phyloP scores from a whole-genome alignment of 2,888 invertebrate species.

The Callimorpha dominula region DNA sequence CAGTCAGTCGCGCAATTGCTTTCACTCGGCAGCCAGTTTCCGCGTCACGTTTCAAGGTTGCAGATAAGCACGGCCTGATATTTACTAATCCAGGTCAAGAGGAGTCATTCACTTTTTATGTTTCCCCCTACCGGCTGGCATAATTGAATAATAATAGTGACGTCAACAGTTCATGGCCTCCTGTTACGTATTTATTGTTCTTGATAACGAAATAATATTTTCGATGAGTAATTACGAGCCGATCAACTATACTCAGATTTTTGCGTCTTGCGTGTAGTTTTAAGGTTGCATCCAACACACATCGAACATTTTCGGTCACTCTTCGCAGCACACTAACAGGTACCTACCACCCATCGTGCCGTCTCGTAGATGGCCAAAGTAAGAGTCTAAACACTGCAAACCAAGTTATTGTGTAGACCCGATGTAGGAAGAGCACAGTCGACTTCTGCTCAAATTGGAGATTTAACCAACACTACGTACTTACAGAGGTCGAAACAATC shows the following conservation, averaged over 20 bases:
- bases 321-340: too few relatives aligned
- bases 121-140: constrained; percentile 70
- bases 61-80: constrained; percentile 76
- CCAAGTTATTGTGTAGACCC: too few relatives aligned
- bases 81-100: constrained; percentile 80
- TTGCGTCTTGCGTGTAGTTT: neutral
- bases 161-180: constrained; percentile 71
- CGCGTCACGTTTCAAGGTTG: constrained; percentile 84
- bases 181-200: constrained; percentile 61
- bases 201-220: constrained; percentile 59
- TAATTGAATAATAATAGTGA: constrained; percentile 73
- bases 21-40: constrained; percentile 80
- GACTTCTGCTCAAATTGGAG: too few relatives aligned
- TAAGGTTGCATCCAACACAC: neutral
- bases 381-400: too few relatives aligned
- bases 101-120: constrained; percentile 80
- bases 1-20: constrained; percentile 79
- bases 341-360: too few relatives aligned
- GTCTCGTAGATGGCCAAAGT: too few relatives aligned
- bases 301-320: too few relatives aligned
- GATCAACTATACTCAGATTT: neutral
- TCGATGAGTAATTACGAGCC: constrained; percentile 31
- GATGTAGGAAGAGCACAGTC: too few relatives aligned
- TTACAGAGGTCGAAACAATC: too few relatives aligned
- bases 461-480: too few relatives aligned